Evolutionary conservation across 2,888 invertebrate species (phyloP).

Genomic region (Cancer borealis): DNA sequence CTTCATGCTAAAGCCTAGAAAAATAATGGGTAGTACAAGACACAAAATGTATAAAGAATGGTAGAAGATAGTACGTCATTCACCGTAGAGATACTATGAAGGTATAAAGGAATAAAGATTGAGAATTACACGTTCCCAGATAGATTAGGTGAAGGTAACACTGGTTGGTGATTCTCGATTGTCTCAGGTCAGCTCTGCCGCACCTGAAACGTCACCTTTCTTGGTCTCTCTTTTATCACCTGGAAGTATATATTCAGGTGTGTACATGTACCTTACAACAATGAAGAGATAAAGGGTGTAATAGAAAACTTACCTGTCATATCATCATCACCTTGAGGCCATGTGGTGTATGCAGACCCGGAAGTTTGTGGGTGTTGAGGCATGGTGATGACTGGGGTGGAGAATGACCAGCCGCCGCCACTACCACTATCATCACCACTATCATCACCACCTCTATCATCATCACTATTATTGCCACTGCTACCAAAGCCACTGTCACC

Average conservation of each 20-base stretch:
- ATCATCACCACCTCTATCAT: background rate
- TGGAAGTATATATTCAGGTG: constrained; percentile 12
- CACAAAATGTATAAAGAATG: background rate
- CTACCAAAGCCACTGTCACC: background rate
- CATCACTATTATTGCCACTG: background rate
- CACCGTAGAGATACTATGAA: background rate
- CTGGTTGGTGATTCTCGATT: background rate
- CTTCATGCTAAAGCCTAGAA: constrained; percentile 30
- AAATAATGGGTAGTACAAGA: constrained; percentile 22
- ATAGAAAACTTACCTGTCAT: background rate
- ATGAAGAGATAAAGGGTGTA: background rate
- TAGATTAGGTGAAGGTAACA: background rate
- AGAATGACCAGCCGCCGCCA: background rate
- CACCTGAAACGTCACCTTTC: constrained; percentile 18
- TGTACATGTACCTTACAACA: background rate
- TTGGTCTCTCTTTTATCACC: background rate
- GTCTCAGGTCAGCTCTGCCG: background rate
- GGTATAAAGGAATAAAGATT: background rate
- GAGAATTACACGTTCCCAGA: background rate
- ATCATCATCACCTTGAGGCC: too few relatives aligned
- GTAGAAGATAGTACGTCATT: background rate
- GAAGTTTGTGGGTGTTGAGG: background rate
- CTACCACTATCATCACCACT: background rate
- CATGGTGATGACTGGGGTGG: background rate
- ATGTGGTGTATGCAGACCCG: background rate